Evolutionary conservation across 1,140 invertebrate genomes (phyloP).

Genomic region (Drosophila arawakana): DNA sequence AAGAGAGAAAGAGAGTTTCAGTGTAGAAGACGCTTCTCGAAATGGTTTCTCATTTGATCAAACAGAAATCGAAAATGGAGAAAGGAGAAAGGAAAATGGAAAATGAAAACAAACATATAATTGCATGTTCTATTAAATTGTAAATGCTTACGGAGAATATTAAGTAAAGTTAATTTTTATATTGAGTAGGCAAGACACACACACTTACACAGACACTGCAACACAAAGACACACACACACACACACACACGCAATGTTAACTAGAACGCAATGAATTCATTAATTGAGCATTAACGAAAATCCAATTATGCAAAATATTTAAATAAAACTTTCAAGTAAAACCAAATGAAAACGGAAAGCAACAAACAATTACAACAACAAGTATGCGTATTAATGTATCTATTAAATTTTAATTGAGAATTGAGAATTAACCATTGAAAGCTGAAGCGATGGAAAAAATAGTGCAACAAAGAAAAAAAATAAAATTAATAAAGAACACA

Average conservation of each 20-base stretch:
- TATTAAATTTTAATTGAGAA: slow-evolving; percentile 48
- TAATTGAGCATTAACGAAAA: slow-evolving; percentile 49
- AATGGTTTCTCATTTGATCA: slow-evolving; percentile 52
- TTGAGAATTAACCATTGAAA: slow-evolving; percentile 38
- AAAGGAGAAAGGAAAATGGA: not conserved
- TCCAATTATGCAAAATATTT: slow-evolving; percentile 26
- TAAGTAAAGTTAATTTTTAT: slow-evolving; percentile 43
- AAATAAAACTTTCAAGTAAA: slow-evolving; percentile 18
- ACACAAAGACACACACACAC: not conserved
- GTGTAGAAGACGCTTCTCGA: slow-evolving; percentile 14
- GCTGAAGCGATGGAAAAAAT: slow-evolving; percentile 16
- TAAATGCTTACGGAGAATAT: slow-evolving; percentile 37
- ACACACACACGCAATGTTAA: slow-evolving; percentile 40
- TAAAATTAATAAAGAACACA: not conserved
- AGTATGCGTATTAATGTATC: slow-evolving; percentile 44
- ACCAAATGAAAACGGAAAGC: slow-evolving; percentile 17
- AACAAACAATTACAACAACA: slow-evolving; percentile 32
- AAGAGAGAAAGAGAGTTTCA: slow-evolving; percentile 14
- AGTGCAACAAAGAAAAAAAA: slow-evolving; percentile 18
- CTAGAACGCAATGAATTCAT: slow-evolving; percentile 42
- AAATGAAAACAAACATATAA: slow-evolving; percentile 8
- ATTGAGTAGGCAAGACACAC: slow-evolving; percentile 37
- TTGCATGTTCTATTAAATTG: slow-evolving; percentile 31
- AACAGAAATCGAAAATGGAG: slow-evolving; percentile 28
- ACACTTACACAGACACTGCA: slow-evolving; percentile 5